Percentiles rank a stretch among this genome's conserved stretches.
Conservation (phyloP, 35 echinoderm and acorn worm species). For the Chiridota heheva region DNA sequence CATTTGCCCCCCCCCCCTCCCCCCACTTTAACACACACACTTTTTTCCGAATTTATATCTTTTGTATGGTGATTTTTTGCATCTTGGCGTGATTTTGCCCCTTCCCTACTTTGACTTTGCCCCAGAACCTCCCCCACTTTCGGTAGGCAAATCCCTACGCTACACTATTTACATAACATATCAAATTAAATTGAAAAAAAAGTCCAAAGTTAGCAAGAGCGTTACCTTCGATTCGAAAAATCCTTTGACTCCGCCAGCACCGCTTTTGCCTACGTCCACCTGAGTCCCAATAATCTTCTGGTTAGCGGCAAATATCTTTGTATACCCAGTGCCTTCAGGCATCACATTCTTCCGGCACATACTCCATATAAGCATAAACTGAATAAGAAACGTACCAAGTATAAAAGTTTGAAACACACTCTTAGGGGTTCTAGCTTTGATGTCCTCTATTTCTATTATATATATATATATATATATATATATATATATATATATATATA, state of each 20-base stretch:
- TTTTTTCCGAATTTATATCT: neutral
- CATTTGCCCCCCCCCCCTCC: no score
- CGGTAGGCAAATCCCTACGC: no score
- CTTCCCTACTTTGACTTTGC: no score
- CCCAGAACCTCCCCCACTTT: no score
- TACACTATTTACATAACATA: neutral
- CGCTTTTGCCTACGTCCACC: conserved; percentile 5
- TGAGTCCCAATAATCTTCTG: conserved; percentile 46
- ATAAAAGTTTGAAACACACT: neutral
- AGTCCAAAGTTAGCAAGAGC: neutral
- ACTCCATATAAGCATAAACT: conserved; percentile 84
- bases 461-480: no score
- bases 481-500: no score
- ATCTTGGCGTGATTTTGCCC: neutral
- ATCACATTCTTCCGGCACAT: conserved; percentile 61
- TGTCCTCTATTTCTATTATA: no score
- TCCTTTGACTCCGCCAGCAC: conserved; percentile 20
- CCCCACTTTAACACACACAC: no score
- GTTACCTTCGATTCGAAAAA: conserved; percentile 62
- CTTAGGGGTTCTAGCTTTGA: no score
- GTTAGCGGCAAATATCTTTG: conserved; percentile 63
- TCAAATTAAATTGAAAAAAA: neutral
- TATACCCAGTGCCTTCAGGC: conserved; percentile 71
- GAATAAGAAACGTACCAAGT: neutral
- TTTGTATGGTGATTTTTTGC: neutral